Evolutionary conservation across 30 jellyfish, hydroid and myxozoan species (phyloP).

Genomic region (Hydra vulgaris): DNA sequence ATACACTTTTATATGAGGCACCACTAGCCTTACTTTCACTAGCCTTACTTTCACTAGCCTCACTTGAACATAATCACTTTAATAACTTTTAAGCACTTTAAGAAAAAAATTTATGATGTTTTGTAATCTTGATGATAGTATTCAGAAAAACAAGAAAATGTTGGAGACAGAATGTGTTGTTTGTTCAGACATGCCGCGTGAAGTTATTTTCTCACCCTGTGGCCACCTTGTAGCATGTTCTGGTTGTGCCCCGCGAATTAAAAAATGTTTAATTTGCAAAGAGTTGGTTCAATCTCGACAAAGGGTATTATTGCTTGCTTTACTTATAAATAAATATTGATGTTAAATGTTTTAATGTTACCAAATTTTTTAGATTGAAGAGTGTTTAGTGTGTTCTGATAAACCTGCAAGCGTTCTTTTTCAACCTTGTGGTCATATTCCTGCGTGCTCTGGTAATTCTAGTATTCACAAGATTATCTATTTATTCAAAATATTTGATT

Average conservation of each 20-base stretch:
- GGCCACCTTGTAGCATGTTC: constrained; percentile 74
- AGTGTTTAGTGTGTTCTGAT: constrained; percentile 86
- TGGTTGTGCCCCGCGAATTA: constrained; percentile 72
- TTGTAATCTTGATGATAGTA: not conserved
- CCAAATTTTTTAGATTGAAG: constrained; percentile 49
- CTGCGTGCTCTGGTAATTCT: constrained; percentile 60
- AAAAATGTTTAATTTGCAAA: constrained; percentile 71
- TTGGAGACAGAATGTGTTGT: constrained; percentile 48
- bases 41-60: too few species aligned
- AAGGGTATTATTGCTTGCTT: constrained; percentile 43
- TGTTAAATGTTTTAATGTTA: too few species aligned
- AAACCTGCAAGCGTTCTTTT: constrained; percentile 58
- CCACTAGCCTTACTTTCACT: too few species aligned
- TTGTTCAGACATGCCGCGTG: constrained; percentile 83
- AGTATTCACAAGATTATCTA: not conserved
- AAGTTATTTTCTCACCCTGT: constrained; percentile 66
- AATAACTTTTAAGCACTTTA: too few species aligned
- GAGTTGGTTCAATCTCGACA: constrained; percentile 55
- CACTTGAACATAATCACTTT: too few species aligned
- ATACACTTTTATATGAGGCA: too few species aligned
- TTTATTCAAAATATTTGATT: too few species aligned
- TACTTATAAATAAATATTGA: too few species aligned
- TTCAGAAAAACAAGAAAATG: not conserved
- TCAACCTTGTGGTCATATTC: constrained; percentile 77
- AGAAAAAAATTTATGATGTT: too few species aligned